A percentile compares a stretch with the other conserved stretches of the same genome.
phyloP scores from a whole-genome alignment of 2,888 invertebrate species.

The Acrobeloides nanus region DNA sequence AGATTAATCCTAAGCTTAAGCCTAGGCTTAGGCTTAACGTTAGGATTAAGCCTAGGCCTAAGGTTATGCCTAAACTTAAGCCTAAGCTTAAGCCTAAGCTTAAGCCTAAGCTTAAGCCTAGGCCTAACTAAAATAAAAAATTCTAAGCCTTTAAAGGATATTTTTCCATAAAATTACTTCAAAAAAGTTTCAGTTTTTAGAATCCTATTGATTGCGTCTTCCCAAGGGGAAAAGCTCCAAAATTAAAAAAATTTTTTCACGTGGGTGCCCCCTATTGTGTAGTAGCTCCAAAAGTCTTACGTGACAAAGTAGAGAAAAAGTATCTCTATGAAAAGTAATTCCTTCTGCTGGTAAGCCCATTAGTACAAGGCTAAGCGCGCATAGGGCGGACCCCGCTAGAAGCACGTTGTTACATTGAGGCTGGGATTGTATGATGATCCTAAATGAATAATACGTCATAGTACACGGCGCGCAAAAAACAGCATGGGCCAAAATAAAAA shows the following conservation, averaged over 20 bases:
- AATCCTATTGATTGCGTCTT: not conserved
- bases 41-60: no score
- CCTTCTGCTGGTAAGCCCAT: slow-evolving; percentile 61
- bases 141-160: no score
- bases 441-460: slow-evolving; percentile 58
- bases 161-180: not conserved
- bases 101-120: no score
- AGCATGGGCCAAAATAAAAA: no score
- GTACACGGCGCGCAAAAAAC: no score
- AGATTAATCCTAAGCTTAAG: no score
- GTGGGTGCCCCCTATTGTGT: not conserved
- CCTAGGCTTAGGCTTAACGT: no score
- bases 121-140: no score
- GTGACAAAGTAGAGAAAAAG: slow-evolving; percentile 76
- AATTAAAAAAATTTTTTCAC: slow-evolving; percentile 1
- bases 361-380: slow-evolving; percentile 80
- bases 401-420: slow-evolving; percentile 94
- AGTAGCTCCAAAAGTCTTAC: slow-evolving; percentile 44
- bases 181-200: slow-evolving; percentile 1
- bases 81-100: no score
- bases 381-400: slow-evolving; percentile 84
- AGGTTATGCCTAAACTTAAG: no score
- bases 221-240: not conserved
- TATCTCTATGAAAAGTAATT: slow-evolving; percentile 55
- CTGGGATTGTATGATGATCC: slow-evolving; percentile 91